These are phyloP conservation scores for Antheraea yamamai DNA, from an alignment of 2,888 invertebrate species.

Conservation along the genomic window DNA sequence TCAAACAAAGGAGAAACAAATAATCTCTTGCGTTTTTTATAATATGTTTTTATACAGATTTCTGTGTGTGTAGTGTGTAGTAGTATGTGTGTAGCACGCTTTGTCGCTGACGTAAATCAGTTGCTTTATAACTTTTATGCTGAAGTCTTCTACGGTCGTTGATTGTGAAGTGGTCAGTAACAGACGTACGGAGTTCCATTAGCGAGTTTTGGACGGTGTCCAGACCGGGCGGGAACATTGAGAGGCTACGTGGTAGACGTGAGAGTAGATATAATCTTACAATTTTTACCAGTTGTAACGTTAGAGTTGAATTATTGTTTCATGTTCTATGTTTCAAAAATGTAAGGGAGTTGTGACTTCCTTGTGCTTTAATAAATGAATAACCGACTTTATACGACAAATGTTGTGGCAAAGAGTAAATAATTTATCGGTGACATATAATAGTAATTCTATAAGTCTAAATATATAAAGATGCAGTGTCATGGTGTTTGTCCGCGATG, in stretches of 20 bases:
- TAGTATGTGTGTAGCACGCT: too few species aligned
- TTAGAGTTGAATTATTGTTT: not conserved
- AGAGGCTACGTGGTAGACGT: conserved; percentile 38
- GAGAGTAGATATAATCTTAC: conserved; percentile 19
- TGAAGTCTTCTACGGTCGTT: conserved; percentile 52
- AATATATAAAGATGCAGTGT: too few species aligned
- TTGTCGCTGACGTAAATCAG: conserved; percentile 35
- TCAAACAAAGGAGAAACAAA: too few species aligned
- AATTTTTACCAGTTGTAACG: not conserved
- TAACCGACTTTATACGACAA: too few species aligned
- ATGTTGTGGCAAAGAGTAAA: too few species aligned
- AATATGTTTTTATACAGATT: not conserved
- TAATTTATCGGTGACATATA: too few species aligned
- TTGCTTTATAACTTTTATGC: conserved; percentile 67
- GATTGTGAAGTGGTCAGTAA: conserved; percentile 63
- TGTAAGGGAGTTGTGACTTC: too few species aligned
- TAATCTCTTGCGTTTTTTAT: too few species aligned
- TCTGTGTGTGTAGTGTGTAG: conserved; percentile 48
- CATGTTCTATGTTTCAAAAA: not conserved
- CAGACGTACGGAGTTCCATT: conserved; percentile 72
- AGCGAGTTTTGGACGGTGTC: conserved; percentile 71
- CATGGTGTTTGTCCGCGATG: too few species aligned
- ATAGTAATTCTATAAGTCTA: too few species aligned
- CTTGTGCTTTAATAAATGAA: too few species aligned
- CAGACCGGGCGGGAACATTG: conserved; percentile 38